phyloP scores from a whole-genome alignment of 1,140 invertebrate genomes.

The Mycetomoellerius zeteki region DNA sequence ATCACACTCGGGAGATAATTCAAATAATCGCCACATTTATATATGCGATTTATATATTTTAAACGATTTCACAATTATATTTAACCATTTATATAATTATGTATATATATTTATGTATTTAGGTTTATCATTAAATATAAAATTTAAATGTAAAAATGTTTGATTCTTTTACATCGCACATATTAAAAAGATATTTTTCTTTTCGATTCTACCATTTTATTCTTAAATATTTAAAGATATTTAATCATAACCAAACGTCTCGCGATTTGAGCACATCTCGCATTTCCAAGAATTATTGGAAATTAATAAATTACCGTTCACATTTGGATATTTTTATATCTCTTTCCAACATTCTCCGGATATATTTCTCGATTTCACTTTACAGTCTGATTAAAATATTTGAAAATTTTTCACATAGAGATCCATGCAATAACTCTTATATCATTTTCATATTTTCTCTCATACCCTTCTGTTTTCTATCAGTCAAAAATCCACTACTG shows the following conservation, averaged over 20 bases:
- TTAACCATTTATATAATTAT: not conserved
- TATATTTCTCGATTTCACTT: not conserved
- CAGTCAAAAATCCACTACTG: constrained; percentile 34
- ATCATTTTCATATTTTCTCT: not conserved
- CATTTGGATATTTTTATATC: not conserved
- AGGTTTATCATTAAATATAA: not conserved
- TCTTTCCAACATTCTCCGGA: not conserved
- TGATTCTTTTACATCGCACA: too few relatives aligned
- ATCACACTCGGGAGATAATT: not conserved
- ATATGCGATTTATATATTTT: not conserved
- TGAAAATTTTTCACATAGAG: not conserved
- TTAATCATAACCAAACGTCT: not conserved
- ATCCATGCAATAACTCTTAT: not conserved
- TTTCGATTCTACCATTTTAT: not conserved
- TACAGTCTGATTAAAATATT: not conserved
- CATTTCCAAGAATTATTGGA: not conserved
- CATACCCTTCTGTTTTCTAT: constrained; percentile 50
- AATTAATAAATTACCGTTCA: not conserved
- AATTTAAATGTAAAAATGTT: not conserved
- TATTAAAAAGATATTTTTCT: not conserved
- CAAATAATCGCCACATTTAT: not conserved
- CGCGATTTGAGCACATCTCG: not conserved
- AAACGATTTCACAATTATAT: not conserved
- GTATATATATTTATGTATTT: not conserved
- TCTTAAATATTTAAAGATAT: not conserved